Evolutionary conservation across 2,797 vertebrate genomes (phyloP), one percentile per base, ranked within the genome.

Genomic region (Falco biarmicus): DNA sequence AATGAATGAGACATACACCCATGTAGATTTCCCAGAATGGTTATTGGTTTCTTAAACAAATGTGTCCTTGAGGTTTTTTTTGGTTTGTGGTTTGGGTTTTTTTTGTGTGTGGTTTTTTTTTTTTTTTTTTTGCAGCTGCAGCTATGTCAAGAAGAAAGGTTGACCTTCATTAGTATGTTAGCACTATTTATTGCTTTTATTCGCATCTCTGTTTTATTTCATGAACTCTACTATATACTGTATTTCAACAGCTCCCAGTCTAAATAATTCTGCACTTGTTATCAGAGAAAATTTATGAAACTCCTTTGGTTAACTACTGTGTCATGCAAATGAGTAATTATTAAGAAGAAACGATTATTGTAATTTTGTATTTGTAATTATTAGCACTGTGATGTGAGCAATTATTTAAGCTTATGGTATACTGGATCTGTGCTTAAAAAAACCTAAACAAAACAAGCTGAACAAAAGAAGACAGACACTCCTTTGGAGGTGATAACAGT

Each of bases 241-340:
- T 4, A 11, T 64, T 89, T 78, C 76, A 80, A 2, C 86, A 93
- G 4, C 37, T 89, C 59, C 65, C 53, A 31, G 41, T 21, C 87
- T 54, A 68, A 90, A 73, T 84, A 50, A 21, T 56, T 86, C 68
- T 77, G 70, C 68, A n/a, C 73, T 93, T 73, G 25, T 61, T 92
- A n/a, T 25, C 56, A 34, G 11, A 78, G 96, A 97, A 95, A 94
- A 66, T 24, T 39, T 80, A 28, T 76, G 79, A 48, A 86, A 51
- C 41, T 16, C 45, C 7, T 57, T 88, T 71, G 60, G 76, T 86
- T 85, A 41, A 68, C 60, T 70, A 0, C 24, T 57, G 37, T 75
- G 48, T 53, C 13, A 22, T 6, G 53, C 66, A 65, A 51, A 66
- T 39, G 43, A 60, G 68, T 26, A 51, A 54, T 84, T 56, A 16